These are phyloP conservation scores for Meloidogyne chitwoodi DNA, from an alignment of 1,140 invertebrate species.

Conservation along the genomic window DNA sequence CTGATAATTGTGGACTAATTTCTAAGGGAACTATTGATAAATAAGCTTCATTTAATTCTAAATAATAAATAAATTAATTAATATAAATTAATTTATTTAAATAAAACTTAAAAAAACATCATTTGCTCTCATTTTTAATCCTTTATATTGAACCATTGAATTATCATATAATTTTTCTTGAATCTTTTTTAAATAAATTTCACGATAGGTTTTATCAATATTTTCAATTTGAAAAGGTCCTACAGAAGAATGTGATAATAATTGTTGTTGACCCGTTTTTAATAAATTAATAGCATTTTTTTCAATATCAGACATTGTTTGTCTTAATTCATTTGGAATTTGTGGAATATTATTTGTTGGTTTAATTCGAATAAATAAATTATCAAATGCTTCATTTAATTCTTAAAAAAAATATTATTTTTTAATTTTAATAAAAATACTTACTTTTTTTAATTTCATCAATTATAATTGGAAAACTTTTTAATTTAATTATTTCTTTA, in stretches of 20 bases:
- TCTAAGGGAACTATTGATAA: neutral
- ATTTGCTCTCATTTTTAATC: neutral
- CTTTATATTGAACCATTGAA: neutral
- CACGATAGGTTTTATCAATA: neutral
- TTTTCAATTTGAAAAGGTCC: neutral
- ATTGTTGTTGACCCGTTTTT: neutral
- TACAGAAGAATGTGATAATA: neutral
- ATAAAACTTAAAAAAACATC: neutral
- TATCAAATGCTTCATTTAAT: neutral
- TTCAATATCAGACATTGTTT: neutral
- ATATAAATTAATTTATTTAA: neutral
- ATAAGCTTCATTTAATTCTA: neutral
- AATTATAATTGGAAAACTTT: neutral
- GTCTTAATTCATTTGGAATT: neutral
- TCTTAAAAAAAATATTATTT: neutral
- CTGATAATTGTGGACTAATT: neutral
- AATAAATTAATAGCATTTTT: neutral
- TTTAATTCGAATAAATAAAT: neutral
- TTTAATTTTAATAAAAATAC: neutral
- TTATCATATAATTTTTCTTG: neutral
- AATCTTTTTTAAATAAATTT: neutral
- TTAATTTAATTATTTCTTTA: neutral
- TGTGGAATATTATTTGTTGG: neutral
- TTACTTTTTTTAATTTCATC: neutral
- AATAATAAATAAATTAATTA: neutral